Percentiles rank a stretch among this genome's conserved stretches.
phyloP scores from a whole-genome alignment of 2,888 invertebrate species.

The Conus canariensis region DNA sequence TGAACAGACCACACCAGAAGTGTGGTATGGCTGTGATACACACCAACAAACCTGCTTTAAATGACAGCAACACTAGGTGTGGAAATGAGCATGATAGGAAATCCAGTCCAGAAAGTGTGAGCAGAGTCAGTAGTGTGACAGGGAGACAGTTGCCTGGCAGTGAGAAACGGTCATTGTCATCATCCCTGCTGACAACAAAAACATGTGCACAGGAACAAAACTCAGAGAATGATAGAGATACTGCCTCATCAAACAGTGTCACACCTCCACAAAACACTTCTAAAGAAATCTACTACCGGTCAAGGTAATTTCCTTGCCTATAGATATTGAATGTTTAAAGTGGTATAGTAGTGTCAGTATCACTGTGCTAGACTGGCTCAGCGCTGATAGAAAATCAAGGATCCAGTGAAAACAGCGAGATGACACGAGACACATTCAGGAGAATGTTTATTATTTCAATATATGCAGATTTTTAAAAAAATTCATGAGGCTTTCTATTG shows the following conservation, averaged over 20 bases:
- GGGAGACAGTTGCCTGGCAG: background rate
- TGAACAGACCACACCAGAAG: background rate
- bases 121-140: background rate
- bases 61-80: too few species aligned
- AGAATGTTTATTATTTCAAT: too few species aligned
- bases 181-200: background rate
- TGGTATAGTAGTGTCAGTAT: too few species aligned
- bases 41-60: background rate
- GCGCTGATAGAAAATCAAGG: too few species aligned
- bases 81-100: too few species aligned
- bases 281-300: slow-evolving; percentile 14
- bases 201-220: background rate
- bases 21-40: background rate
- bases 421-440: too few species aligned
- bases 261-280: background rate
- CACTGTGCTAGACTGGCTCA: too few species aligned
- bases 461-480: too few species aligned
- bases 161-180: background rate
- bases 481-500: too few species aligned
- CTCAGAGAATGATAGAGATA: background rate
- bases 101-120: too few species aligned
- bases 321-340: too few species aligned
- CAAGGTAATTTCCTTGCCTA: background rate
- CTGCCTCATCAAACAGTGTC: slow-evolving; percentile 12
- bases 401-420: too few species aligned